A percentile compares a stretch with the other conserved stretches of the same genome.
phyloP scores from a whole-genome alignment of 2,797 vertebrate genomes.

The Myoxocephalus aenaeus region DNA sequence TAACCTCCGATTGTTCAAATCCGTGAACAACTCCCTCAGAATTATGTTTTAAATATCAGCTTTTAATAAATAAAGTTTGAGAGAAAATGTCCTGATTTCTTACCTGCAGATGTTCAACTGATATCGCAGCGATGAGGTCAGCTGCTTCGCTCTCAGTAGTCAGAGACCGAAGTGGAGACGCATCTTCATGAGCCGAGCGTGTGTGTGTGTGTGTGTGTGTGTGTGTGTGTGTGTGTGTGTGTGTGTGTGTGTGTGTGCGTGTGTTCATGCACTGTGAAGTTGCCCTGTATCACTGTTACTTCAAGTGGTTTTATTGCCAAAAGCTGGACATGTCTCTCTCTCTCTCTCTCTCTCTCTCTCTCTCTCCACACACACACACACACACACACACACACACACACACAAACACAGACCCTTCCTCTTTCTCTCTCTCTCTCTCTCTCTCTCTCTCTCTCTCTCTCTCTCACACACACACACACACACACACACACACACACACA shows the following conservation, averaged over 20 bases:
- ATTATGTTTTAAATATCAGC: background rate
- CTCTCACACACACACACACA: background rate
- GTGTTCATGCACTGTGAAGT: background rate
- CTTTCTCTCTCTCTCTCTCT: constrained; percentile 24
- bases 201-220: constrained; percentile 7
- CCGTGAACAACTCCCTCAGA: background rate
- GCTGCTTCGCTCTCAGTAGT: constrained; percentile 22
- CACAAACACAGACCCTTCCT: constrained; percentile 27
- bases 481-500: background rate
- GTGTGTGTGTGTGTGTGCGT: background rate
- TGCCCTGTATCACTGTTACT: background rate
- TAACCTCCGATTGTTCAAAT: background rate
- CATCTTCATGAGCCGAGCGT: background rate
- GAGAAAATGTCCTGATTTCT: background rate
- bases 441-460: background rate
- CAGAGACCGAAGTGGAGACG: constrained; percentile 26
- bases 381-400: background rate
- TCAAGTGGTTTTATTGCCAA: constrained; percentile 25
- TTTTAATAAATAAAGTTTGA: background rate
- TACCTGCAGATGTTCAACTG: constrained; percentile 41
- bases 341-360: background rate
- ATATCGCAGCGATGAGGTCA: background rate
- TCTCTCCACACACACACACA: background rate
- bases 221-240: constrained; percentile 17
- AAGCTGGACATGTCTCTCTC: background rate